Evolutionary conservation across 2,797 vertebrate genomes (phyloP), one percentile per base, ranked within the genome.

Genomic region (Carapus acus): DNA sequence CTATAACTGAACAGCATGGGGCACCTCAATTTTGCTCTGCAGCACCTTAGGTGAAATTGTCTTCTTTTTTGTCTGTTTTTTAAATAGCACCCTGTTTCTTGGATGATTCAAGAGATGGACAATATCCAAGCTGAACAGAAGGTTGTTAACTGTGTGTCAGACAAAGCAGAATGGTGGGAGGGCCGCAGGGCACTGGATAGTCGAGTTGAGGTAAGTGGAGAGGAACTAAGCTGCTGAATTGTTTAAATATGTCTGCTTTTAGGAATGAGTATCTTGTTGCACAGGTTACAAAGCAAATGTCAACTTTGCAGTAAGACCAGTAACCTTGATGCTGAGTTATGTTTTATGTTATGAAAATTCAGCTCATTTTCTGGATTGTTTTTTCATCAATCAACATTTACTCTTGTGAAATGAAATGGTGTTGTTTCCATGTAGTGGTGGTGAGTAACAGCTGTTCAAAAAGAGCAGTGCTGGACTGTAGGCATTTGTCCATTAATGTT

Each of bases 131-230:
- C 82, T 49, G 86, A 90, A 18, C 94, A 96, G 79, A 94, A 93
- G 67, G 86, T 83, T 33, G 80, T 90, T 62, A 93, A 85, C 66
- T 78, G 50, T 19, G 87, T 90, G 40, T 87, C 88, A 0, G 91
- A 94, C 37, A 94, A 93, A 66, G 81, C 79, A 3, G 85, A 87
- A 38, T 97, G 94, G 94, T 98, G 94, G 94, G 85, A 86, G 1
- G 88, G 87, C 1, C 88, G 94, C 29, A 83, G 83, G 13, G 67
- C 76, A 1, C 85, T 97, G 16, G 92, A 97, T 66, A 64, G 22
- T 2, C 88, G 90, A 42, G 90, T 97, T 70, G 86, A 92, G 90
- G 94, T 93, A 16, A 62, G 79, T 54, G 9, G 2, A 11, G 15
- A 24, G 21, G 20, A 17, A 7, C 1, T 0, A 51, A 9, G 13